phyloP scores from a whole-genome alignment of 2,113 vertebrate species.

The Chloebia gouldiae region DNA sequence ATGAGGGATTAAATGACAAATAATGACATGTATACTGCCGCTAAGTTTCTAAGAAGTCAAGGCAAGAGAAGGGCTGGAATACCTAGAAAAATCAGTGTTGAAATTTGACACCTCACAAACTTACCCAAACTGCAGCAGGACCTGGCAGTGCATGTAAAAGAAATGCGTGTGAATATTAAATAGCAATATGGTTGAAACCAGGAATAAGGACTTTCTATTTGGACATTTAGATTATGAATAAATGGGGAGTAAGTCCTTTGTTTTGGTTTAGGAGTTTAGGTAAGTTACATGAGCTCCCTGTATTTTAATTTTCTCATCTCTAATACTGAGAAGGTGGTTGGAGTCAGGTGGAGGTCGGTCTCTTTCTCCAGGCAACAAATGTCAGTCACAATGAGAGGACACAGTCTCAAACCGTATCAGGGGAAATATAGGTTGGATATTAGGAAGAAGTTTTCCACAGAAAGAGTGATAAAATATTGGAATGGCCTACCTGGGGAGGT shows the following conservation, averaged over 20 bases:
- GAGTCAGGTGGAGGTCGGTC: too few species aligned
- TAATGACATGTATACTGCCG: neutral
- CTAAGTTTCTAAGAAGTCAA: neutral
- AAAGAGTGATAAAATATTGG: too few species aligned
- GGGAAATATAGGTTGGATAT: too few species aligned
- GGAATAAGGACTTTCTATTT: neutral
- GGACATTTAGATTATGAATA: neutral
- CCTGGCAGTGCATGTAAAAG: rapidly evolving
- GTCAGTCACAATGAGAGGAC: too few species aligned
- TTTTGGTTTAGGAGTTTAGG: neutral
- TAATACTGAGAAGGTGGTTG: neutral
- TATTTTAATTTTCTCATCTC: neutral
- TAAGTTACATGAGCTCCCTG: neutral
- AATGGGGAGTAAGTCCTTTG: neutral
- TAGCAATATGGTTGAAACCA: neutral
- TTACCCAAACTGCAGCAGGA: neutral
- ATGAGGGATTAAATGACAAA: neutral
- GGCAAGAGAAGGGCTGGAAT: neutral
- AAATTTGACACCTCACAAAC: neutral
- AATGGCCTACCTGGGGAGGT: too few species aligned
- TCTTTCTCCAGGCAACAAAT: too few species aligned
- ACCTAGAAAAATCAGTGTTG: neutral
- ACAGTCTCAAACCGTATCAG: too few species aligned
- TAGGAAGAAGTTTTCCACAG: too few species aligned
- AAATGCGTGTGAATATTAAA: neutral